Evolutionary conservation across 1,140 invertebrate genomes (phyloP).

Genomic region (Glossosoma conforme): DNA sequence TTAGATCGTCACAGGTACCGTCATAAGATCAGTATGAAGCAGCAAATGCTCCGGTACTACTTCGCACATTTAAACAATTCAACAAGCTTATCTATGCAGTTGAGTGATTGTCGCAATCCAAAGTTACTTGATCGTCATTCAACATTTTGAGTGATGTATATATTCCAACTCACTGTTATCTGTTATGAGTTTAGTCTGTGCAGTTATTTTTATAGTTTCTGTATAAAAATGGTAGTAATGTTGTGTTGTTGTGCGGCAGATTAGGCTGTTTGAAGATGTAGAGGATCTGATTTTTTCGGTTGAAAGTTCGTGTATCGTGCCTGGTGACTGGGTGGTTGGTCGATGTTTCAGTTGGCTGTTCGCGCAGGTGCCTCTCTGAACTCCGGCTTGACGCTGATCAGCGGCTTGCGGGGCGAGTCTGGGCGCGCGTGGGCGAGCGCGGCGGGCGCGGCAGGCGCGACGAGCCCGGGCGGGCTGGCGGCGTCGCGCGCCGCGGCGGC

Average conservation of each 20-base stretch:
- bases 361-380: slow-evolving; percentile 46
- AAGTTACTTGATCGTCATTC: too few relatives aligned
- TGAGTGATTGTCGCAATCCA: too few relatives aligned
- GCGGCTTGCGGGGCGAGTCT: slow-evolving; percentile 43
- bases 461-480: slow-evolving; percentile 11
- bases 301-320: too few relatives aligned
- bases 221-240: neutral
- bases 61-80: too few relatives aligned
- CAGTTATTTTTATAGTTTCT: neutral
- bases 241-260: neutral
- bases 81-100: too few relatives aligned
- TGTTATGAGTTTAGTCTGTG: too few relatives aligned
- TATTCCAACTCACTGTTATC: too few relatives aligned
- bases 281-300: neutral
- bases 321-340: neutral
- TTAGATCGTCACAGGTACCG: too few relatives aligned
- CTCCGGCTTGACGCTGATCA: slow-evolving; percentile 51
- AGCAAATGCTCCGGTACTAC: too few relatives aligned
- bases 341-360: slow-evolving; percentile 32
- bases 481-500: slow-evolving; percentile 32
- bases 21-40: too few relatives aligned
- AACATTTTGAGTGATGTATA: too few relatives aligned
- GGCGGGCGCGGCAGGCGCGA: slow-evolving; percentile 20
- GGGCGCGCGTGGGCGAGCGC: slow-evolving; percentile 34
- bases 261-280: neutral